Evolutionary conservation across 1,140 invertebrate species (phyloP).

Genomic region (Caerostris extrusa): DNA sequence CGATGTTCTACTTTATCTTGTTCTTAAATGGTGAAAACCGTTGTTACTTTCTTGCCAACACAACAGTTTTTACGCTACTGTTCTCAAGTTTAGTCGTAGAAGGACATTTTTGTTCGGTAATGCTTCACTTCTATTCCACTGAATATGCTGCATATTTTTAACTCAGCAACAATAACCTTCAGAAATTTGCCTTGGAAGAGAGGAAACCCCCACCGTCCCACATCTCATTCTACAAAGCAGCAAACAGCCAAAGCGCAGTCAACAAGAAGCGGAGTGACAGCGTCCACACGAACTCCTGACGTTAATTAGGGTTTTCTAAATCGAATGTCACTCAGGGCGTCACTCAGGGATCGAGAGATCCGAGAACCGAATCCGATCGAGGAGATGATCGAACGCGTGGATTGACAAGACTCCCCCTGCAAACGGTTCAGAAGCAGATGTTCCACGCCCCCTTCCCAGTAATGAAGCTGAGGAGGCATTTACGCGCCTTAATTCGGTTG

Average conservation of each 20-base stretch:
- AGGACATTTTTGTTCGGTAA: too few relatives aligned
- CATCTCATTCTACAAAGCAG: background rate
- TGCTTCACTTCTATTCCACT: too few relatives aligned
- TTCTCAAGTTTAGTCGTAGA: too few relatives aligned
- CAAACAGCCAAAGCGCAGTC: background rate
- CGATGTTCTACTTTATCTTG: too few relatives aligned
- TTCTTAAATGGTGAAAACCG: too few relatives aligned
- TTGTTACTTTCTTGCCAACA: too few relatives aligned
- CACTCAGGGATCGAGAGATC: background rate
- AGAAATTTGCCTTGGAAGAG: background rate
- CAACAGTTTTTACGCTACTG: too few relatives aligned
- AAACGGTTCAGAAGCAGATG: background rate
- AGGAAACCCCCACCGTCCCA: too few relatives aligned
- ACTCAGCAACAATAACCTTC: background rate
- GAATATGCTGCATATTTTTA: background rate
- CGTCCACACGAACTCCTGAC: conserved; percentile 63
- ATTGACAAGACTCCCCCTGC: background rate
- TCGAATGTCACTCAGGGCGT: conserved; percentile 17
- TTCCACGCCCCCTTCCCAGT: background rate
- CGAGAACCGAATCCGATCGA: conserved; percentile 21
- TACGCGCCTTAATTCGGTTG: background rate
- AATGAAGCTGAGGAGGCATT: background rate
- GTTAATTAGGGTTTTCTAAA: conserved; percentile 45
- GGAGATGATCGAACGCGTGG: background rate
- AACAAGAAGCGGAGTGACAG: conserved; percentile 36